phyloP scores from a whole-genome alignment of 2,797 vertebrate species.

The Scleropages formosus region DNA sequence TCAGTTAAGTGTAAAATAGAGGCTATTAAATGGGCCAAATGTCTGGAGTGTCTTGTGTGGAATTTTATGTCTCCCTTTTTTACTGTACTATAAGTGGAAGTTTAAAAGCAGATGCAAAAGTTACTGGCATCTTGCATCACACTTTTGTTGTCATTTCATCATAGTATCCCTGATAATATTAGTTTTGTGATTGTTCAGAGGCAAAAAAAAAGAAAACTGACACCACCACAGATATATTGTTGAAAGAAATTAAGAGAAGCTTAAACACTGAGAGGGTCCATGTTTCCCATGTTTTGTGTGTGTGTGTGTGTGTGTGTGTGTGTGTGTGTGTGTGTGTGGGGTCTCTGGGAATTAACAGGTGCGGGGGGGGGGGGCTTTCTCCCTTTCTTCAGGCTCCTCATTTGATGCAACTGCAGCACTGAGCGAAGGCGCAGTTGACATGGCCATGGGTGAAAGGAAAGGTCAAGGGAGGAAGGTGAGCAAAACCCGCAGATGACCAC shows the following conservation, averaged over 20 bases:
- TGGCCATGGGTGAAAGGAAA: conserved; percentile 15
- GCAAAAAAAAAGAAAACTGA: neutral
- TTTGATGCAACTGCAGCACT: conserved; percentile 2
- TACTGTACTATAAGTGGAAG: conserved; percentile 13
- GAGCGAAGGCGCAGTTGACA: neutral
- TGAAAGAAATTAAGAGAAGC: neutral
- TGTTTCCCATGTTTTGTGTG: neutral
- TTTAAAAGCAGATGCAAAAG: conserved; percentile 16
- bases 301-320: neutral
- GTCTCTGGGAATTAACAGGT: conserved; percentile 1
- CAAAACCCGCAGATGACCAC: neutral
- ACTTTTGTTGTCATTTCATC: conserved; percentile 26
- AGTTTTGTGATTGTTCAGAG: neutral
- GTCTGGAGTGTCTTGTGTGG: neutral
- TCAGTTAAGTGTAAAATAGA: neutral
- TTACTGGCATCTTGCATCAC: conserved; percentile 26
- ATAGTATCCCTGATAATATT: conserved; percentile 16
- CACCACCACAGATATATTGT: conserved; percentile 7
- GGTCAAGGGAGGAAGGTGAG: neutral
- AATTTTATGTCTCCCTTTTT: neutral
- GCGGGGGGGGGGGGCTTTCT: neutral
- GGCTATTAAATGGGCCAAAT: neutral
- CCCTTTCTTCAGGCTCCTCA: neutral
- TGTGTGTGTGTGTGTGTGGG: neutral
- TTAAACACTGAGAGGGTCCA: neutral